A percentile compares a stretch with the other conserved stretches of the same genome.
These are phyloP conservation scores for Catonia carolina DNA, from an alignment of 2,888 invertebrate species.

Conservation along the genomic window DNA sequence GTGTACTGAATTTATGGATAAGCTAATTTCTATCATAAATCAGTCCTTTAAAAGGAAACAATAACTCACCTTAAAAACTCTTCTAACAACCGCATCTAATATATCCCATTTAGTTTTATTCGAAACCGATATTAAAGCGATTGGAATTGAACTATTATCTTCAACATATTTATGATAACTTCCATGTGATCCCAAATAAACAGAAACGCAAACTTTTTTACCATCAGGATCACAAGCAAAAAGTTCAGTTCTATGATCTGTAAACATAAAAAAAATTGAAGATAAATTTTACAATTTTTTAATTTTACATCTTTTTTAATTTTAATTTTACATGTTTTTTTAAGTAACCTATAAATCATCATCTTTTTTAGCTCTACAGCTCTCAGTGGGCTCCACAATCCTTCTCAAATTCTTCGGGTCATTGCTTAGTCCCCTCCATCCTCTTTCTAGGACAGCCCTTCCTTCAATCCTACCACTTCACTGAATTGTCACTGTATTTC, in stretches of 20 bases:
- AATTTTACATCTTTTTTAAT: too few species aligned
- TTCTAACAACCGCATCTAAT: slow-evolving; percentile 81
- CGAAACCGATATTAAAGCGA: slow-evolving; percentile 84
- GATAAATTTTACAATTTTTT: background rate
- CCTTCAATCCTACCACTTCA: too few species aligned
- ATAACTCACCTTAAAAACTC: slow-evolving; percentile 82
- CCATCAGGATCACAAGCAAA: slow-evolving; percentile 61
- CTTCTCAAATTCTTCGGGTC: too few species aligned
- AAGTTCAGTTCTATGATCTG: slow-evolving; percentile 31
- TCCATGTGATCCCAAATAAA: slow-evolving; percentile 78
- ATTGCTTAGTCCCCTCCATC: too few species aligned
- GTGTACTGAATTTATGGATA: too few species aligned
- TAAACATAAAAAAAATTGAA: slow-evolving; percentile 35
- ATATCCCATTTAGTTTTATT: slow-evolving; percentile 94
- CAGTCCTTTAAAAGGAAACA: too few species aligned
- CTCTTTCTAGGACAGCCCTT: too few species aligned
- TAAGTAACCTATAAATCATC: background rate
- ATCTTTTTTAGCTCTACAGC: too few species aligned
- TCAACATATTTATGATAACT: slow-evolving; percentile 63
- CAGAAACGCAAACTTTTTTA: slow-evolving; percentile 79
- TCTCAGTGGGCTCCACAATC: too few species aligned
- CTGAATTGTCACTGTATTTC: too few species aligned
- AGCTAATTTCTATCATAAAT: too few species aligned
- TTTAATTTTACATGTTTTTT: slow-evolving; percentile 4
- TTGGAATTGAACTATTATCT: slow-evolving; percentile 63